Evolutionary conservation across 23 tunicate species (phyloP), one percentile per base, ranked within the genome.

Genomic region (Trididemnum clinides): DNA sequence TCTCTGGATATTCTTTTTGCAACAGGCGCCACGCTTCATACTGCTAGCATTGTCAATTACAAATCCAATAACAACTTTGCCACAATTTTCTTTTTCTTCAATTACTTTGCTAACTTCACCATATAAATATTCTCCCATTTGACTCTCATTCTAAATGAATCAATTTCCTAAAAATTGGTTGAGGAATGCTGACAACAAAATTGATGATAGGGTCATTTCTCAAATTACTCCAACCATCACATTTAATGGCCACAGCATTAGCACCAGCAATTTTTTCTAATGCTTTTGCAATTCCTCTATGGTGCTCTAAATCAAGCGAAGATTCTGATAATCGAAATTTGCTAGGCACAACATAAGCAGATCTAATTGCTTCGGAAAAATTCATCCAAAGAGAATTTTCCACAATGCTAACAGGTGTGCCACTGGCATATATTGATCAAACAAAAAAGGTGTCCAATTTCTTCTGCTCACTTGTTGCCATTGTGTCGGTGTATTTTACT

Each of bases 11-110:
- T 59, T 59, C 66, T n/a, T 59, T 28, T 59, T 44, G 54, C 66
- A 59, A n/a, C 66, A 59, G 66, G 66, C 23, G 20, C 66, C 21
- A 59, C 22, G 66, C n/a, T 69, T 69, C 75, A 69, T 69, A 30
- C 31, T 69, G 38, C 38, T 33, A 3, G 37, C 75, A 69, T 69
- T 69, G n/a, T 31, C 75, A 3, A 20, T 69, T 5, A 69, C 75
- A 4, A 69, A 69, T 28, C 36, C 75, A 27, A 33, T 69, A 5
- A 30, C 15, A 4, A 69, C n/a, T 30, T 69, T 69, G 75, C 38
- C 38, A 23, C 75, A 69, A 28, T 69, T 6, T 69, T 28, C 36
- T 33, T 69, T 69, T 4, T 69, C 75, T 6, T 30, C 37, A 69
- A 69, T 69, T 20, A 33, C 75, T 5, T 31, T 6, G 29, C 6